These are phyloP conservation scores for Eudasyphora cyanicolor DNA, from an alignment of 2,888 invertebrate genomes.

Conservation along the genomic window DNA sequence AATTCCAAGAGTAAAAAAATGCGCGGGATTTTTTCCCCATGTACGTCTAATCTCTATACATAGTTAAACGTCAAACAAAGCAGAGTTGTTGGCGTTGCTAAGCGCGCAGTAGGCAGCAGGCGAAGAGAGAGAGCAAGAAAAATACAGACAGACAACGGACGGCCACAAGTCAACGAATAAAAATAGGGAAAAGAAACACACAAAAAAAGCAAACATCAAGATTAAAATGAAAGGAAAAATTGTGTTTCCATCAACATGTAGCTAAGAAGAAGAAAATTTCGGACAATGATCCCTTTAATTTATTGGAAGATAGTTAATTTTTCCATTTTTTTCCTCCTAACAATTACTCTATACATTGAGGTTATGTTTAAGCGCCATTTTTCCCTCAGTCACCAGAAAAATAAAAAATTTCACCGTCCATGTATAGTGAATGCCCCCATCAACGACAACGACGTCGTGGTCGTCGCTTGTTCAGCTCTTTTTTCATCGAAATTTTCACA, in stretches of 20 bases:
- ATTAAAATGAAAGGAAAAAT: too few relatives aligned
- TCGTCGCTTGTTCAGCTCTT: slow-evolving; percentile 30
- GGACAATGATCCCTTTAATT: not conserved
- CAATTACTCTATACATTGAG: slow-evolving; percentile 47
- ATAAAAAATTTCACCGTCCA: slow-evolving; percentile 19
- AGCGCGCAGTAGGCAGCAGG: not conserved
- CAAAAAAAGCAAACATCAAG: not conserved
- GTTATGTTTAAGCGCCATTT: slow-evolving; percentile 68
- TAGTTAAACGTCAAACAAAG: slow-evolving; percentile 10
- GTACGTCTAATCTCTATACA: not conserved
- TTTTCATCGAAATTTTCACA: slow-evolving; percentile 29
- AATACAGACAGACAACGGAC: too few relatives aligned
- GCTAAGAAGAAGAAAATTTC: not conserved
- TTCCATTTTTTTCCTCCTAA: not conserved
- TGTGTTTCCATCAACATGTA: not conserved
- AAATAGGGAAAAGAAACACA: not conserved
- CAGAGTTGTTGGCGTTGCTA: not conserved
- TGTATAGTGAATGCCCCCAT: not conserved
- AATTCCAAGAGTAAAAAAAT: slow-evolving; percentile 62
- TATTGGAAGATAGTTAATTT: not conserved
- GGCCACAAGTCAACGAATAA: slow-evolving; percentile 8
- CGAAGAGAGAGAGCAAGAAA: not conserved
- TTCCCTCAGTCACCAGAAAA: slow-evolving; percentile 23
- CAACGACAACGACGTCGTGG: too few relatives aligned
- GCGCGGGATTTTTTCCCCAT: slow-evolving; percentile 70